Conservation (phyloP, 2,888 invertebrate species). For the Tineola bisselliella region DNA sequence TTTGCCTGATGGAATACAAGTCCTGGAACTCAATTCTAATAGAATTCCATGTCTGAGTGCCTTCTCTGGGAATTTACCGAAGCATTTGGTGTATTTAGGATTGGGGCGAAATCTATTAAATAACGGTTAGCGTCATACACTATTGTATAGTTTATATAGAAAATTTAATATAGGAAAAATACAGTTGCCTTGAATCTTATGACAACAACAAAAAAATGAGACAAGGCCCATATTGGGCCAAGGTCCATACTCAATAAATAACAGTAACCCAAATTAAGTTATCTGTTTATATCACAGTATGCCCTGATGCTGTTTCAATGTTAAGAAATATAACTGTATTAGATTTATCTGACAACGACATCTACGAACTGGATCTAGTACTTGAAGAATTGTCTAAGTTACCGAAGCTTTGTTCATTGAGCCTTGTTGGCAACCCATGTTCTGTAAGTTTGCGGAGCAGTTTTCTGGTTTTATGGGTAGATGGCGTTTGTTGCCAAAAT, state of each 20-base stretch:
- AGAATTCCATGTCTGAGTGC: slow-evolving; percentile 35
- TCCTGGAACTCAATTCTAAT: slow-evolving; percentile 63
- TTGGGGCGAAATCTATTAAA: slow-evolving; percentile 50
- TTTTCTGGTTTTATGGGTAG: slow-evolving; percentile 20
- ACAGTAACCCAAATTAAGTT: neutral
- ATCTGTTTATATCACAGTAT: slow-evolving; percentile 28
- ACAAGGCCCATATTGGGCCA: too few relatives aligned
- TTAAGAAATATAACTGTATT: slow-evolving; percentile 41
- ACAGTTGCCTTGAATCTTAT: neutral
- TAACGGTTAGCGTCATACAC: neutral
- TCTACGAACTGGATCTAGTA: slow-evolving; percentile 54
- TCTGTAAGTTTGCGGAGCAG: slow-evolving; percentile 51
- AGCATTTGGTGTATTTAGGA: slow-evolving; percentile 55
- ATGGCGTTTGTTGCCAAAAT: slow-evolving; percentile 25
- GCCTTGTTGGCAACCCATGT: slow-evolving; percentile 69
- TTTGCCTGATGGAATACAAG: slow-evolving; percentile 30
- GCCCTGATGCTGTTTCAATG: slow-evolving; percentile 24
- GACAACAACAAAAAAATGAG: neutral
- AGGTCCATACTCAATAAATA: neutral
- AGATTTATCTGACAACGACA: slow-evolving; percentile 69
- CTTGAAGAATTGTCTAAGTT: slow-evolving; percentile 40
- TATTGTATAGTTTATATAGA: neutral
- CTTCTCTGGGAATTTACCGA: slow-evolving; percentile 41
- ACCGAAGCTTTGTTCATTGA: slow-evolving; percentile 45
- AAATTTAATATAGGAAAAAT: neutral